Conservation (phyloP, 2,113 vertebrate genomes). For the Aldabrachelys gigantea region DNA sequence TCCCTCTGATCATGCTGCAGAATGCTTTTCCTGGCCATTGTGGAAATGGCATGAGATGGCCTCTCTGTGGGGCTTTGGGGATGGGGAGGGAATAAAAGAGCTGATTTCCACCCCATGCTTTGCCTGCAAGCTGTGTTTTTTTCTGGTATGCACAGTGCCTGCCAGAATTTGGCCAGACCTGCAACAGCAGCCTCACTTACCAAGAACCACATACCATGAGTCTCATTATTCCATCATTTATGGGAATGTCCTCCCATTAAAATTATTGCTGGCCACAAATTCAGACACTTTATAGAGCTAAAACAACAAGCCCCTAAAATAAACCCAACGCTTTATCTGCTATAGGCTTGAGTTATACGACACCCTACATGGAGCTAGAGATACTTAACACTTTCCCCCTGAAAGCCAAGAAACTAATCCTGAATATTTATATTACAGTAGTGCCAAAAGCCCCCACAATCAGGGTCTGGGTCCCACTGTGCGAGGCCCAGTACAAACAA, state of each 20-base stretch:
- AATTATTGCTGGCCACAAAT: not conserved
- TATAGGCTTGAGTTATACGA: not conserved
- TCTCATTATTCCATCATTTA: not conserved
- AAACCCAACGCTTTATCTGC: not conserved
- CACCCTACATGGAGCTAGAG: not conserved
- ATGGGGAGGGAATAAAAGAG: not conserved
- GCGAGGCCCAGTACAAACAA: not conserved
- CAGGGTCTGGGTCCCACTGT: not conserved
- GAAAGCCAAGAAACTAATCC: not conserved
- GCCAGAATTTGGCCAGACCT: not conserved
- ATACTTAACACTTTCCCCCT: not conserved
- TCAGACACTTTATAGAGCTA: not conserved
- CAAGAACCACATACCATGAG: not conserved
- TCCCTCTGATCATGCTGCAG: not conserved
- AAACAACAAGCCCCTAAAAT: not conserved
- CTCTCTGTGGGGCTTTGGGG: not conserved
- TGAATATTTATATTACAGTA: not conserved
- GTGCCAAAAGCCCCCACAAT: not conserved
- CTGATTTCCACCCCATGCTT: not conserved
- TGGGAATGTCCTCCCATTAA: not conserved
- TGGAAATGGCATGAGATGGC: not conserved
- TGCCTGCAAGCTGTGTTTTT: not conserved
- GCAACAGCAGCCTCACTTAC: not conserved
- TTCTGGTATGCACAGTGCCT: not conserved
- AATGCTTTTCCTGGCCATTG: not conserved